phyloP scores from a whole-genome alignment of 2,113 vertebrate genomes.

The Saccopteryx bilineata region DNA sequence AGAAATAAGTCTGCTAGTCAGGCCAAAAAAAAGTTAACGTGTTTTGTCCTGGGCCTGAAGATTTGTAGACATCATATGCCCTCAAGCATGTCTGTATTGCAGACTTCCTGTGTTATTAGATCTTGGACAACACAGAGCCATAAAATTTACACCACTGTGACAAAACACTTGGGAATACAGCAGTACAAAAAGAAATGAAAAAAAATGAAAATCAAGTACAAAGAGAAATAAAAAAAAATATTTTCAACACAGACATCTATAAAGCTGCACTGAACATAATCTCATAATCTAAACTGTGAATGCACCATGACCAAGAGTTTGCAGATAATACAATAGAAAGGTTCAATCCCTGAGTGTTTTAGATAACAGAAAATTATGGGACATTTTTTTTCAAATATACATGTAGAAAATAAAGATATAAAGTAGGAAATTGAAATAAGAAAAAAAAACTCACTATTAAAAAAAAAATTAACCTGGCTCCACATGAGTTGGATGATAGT shows the following conservation, averaged over 20 bases:
- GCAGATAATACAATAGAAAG: background rate
- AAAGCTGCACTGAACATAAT: background rate
- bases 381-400: background rate
- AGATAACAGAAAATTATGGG: background rate
- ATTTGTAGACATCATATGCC: background rate
- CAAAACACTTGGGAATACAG: background rate
- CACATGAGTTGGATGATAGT: background rate
- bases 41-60: background rate
- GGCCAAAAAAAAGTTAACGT: background rate
- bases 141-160: background rate
- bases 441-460: background rate
- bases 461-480: background rate
- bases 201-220: background rate
- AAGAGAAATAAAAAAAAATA: background rate
- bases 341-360: background rate
- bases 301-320: background rate
- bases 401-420: background rate
- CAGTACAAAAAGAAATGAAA: background rate
- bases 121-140: background rate
- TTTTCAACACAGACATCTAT: background rate
- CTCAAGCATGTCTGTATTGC: background rate
- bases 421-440: background rate
- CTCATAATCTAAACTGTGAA: background rate
- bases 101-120: background rate
- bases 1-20: background rate